These are phyloP conservation scores for Drosophila borealis DNA, from an alignment of 2,888 invertebrate species.

Conservation along the genomic window DNA sequence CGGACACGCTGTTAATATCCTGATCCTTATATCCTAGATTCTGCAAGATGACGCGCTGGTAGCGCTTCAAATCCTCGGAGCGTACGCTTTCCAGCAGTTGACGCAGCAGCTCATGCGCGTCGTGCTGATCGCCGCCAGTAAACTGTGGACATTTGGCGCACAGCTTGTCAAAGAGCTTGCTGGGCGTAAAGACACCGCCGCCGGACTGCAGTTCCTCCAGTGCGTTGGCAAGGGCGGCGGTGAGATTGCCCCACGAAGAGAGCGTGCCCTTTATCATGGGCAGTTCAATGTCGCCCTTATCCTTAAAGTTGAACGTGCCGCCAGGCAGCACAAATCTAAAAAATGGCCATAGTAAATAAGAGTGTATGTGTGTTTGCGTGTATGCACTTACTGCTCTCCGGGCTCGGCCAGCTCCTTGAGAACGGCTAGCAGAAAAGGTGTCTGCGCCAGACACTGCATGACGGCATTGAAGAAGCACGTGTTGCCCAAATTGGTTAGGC, in stretches of 20 bases:
- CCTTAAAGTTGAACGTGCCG: constrained; percentile 87
- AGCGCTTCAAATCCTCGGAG: constrained; percentile 91
- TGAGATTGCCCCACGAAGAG: constrained; percentile 89
- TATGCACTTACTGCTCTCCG: constrained; percentile 86
- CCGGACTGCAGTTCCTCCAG: constrained; percentile 88
- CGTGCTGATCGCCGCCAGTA: constrained; percentile 97
- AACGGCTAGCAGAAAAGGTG: constrained; percentile 90
- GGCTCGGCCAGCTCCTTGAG: constrained; percentile 89
- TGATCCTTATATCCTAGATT: constrained; percentile 91
- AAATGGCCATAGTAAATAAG: not conserved
- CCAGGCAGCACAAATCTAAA: constrained; percentile 89
- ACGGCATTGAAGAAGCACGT: constrained; percentile 99
- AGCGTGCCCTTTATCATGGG: constrained; percentile 89
- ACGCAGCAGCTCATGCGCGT: constrained; percentile 96
- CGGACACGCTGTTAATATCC: constrained; percentile 91
- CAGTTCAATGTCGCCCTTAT: constrained; percentile 86
- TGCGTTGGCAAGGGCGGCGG: constrained; percentile 89
- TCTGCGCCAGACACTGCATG: constrained; percentile 95
- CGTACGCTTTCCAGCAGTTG: constrained; percentile 95
- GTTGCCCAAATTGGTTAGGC: constrained; percentile 96
- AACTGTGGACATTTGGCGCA: constrained; percentile 92
- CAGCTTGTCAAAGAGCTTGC: constrained; percentile 88
- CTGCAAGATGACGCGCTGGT: constrained; percentile 92
- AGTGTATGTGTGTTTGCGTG: not conserved
- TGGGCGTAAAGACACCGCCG: constrained; percentile 88